A percentile compares a stretch with the other conserved stretches of the same genome.
Conservation (phyloP, 2,888 invertebrate species). For the Polietes domitor region DNA sequence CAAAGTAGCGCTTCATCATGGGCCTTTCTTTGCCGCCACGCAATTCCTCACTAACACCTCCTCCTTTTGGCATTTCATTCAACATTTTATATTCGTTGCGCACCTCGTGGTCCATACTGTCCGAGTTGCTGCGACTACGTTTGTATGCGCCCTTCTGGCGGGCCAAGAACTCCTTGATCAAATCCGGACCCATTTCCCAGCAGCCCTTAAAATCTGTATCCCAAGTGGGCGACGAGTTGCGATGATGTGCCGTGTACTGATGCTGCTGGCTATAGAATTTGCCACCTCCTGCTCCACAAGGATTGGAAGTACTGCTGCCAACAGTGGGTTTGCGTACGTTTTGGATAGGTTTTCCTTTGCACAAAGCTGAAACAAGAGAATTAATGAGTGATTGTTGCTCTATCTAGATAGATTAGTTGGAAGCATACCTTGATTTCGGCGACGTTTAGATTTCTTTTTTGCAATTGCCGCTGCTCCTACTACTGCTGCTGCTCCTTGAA, state of each 20-base stretch:
- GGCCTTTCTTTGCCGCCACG: slow-evolving; percentile 39
- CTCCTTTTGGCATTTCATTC: slow-evolving; percentile 60
- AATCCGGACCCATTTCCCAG: slow-evolving; percentile 79
- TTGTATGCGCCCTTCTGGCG: slow-evolving; percentile 74
- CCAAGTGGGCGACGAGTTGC: slow-evolving; percentile 74
- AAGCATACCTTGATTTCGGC: slow-evolving; percentile 75
- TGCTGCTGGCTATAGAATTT: slow-evolving; percentile 45
- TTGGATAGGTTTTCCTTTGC: slow-evolving; percentile 72
- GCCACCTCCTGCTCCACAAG: slow-evolving; percentile 38
- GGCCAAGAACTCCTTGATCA: slow-evolving; percentile 76
- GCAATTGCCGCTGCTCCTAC: slow-evolving; percentile 68
- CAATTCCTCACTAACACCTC: no score
- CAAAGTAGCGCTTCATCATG: slow-evolving; percentile 55
- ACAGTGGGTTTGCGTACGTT: slow-evolving; percentile 71
- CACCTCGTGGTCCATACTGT: slow-evolving; percentile 69
- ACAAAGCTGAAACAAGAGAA: slow-evolving; percentile 69
- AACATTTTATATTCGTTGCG: slow-evolving; percentile 47
- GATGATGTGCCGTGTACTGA: slow-evolving; percentile 57
- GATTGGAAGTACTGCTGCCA: slow-evolving; percentile 38
- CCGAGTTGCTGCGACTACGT: slow-evolving; percentile 75
- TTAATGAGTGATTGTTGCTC: background rate
- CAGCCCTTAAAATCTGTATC: slow-evolving; percentile 78
- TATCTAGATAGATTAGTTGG: no score
- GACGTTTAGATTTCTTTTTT: slow-evolving; percentile 76
- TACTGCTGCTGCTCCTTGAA: slow-evolving; percentile 49